phyloP scores from a whole-genome alignment of 1,140 invertebrate genomes.

The Homarus americanus region DNA sequence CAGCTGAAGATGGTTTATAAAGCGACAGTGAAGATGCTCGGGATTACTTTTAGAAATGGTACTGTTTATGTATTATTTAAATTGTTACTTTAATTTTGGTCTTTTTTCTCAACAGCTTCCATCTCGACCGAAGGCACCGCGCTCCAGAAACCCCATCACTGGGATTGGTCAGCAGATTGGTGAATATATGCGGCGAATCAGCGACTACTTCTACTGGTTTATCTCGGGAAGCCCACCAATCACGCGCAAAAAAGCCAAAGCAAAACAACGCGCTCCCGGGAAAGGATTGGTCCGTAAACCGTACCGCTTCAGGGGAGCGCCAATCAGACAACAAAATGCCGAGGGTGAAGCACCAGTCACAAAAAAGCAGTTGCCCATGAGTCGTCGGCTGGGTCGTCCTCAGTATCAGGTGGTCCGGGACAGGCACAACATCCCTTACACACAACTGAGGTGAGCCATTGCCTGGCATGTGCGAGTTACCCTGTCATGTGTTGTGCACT shows the following conservation, averaged over 20 bases:
- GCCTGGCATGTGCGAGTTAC: too few relatives aligned
- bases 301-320: too few relatives aligned
- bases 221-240: neutral
- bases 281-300: neutral
- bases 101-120: neutral
- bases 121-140: neutral
- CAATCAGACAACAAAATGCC: too few relatives aligned
- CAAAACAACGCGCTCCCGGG: neutral
- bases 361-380: neutral
- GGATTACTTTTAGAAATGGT: too few relatives aligned
- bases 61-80: too few relatives aligned
- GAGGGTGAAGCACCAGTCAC: neutral
- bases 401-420: too few relatives aligned
- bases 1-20: too few relatives aligned
- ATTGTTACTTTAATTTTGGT: too few relatives aligned
- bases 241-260: neutral
- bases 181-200: conserved; percentile 20
- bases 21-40: too few relatives aligned
- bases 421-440: too few relatives aligned
- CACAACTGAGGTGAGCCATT: too few relatives aligned
- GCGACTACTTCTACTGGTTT: conserved; percentile 7
- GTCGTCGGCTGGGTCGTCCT: neutral
- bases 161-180: conserved; percentile 6
- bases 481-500: too few relatives aligned
- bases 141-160: neutral